phyloP scores from a whole-genome alignment of 2,888 invertebrate species.

The Dione vanillae region DNA sequence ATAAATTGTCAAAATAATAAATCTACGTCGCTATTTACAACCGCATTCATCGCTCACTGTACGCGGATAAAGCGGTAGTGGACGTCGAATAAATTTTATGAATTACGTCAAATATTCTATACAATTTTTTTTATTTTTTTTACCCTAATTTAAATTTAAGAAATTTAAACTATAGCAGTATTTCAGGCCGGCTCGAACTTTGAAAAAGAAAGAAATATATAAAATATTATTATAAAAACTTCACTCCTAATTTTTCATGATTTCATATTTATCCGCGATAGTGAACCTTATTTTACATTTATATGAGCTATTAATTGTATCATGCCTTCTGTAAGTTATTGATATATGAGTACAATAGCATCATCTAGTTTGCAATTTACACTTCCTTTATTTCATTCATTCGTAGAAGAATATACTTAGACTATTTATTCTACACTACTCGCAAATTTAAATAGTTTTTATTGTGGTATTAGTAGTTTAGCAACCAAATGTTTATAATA shows the following conservation, averaged over 20 bases:
- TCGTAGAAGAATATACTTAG: background rate
- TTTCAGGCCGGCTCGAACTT: no score
- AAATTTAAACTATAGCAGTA: no score
- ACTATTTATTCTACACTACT: background rate
- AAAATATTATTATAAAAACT: no score
- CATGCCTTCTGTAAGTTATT: background rate
- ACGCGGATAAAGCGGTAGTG: slow-evolving; percentile 7
- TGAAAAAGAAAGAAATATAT: no score
- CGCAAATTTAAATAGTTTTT: no score
- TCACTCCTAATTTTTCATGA: no score
- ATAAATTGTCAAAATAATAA: slow-evolving; percentile 25
- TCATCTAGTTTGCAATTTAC: no score
- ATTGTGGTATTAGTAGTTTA: no score
- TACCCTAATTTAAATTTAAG: no score
- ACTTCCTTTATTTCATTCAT: background rate
- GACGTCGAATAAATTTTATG: slow-evolving; percentile 9
- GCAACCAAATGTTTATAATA: no score
- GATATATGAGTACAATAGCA: background rate
- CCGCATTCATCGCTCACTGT: slow-evolving; percentile 38
- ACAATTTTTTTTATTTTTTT: no score
- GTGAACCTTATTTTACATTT: background rate
- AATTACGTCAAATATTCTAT: slow-evolving; percentile 1
- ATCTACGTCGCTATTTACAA: slow-evolving; percentile 27
- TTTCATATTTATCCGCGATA: background rate
- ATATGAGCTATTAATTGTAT: background rate